A percentile compares a stretch with the other conserved stretches of the same genome.
These are phyloP conservation scores for Xiphorhynchus erythropygius DNA, from an alignment of 2,797 vertebrate genomes.

Conservation along the genomic window DNA sequence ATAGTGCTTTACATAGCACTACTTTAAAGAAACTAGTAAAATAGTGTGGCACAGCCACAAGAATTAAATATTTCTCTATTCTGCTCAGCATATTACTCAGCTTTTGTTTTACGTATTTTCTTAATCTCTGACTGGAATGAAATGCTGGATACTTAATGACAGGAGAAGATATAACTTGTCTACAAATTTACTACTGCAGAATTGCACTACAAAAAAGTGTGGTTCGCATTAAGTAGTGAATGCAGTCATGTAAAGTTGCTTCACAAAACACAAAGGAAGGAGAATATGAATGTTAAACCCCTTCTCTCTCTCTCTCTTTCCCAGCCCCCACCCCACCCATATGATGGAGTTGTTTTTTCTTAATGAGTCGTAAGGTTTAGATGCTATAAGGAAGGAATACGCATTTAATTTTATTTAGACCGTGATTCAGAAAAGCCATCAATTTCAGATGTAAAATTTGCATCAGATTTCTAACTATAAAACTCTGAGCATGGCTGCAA, in stretches of 20 bases:
- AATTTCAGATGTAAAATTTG: background rate
- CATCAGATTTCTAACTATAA: background rate
- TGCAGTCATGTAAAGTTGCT: background rate
- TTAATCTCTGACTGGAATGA: background rate
- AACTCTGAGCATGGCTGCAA: background rate
- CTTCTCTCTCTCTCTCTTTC: too few relatives aligned
- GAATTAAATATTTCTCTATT: background rate
- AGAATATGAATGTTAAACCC: background rate
- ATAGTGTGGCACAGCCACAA: background rate
- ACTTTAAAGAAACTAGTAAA: background rate
- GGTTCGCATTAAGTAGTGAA: background rate
- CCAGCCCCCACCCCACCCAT: fast-evolving
- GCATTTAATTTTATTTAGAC: background rate
- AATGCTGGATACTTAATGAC: background rate
- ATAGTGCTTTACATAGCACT: background rate
- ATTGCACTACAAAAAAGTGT: background rate
- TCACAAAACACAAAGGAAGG: background rate
- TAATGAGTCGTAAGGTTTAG: background rate
- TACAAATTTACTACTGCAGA: background rate
- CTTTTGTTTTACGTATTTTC: background rate
- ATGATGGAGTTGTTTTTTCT: background rate
- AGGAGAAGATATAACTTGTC: background rate
- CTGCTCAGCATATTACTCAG: background rate
- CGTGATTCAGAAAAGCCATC: background rate
- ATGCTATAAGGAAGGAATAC: background rate